These are phyloP conservation scores for Bombus picipes DNA, from an alignment of 1,140 invertebrate species.

Conservation along the genomic window DNA sequence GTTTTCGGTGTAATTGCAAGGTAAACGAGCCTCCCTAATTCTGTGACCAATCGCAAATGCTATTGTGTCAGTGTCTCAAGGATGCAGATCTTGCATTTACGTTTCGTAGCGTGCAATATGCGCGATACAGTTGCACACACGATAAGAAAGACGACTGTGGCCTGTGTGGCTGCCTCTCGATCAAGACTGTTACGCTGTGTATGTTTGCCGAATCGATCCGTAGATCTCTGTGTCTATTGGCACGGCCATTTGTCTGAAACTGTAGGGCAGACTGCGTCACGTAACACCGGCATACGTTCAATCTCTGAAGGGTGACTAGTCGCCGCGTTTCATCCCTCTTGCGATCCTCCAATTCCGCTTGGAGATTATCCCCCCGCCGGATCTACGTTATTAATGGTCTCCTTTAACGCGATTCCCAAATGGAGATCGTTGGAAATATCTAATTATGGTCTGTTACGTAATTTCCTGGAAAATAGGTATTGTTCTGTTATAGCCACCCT, in stretches of 20 bases:
- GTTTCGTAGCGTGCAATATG: constrained; percentile 2
- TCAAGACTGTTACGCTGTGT: not conserved
- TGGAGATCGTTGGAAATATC: constrained; percentile 52
- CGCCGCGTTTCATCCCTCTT: constrained; percentile 37
- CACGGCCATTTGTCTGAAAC: constrained; percentile 34
- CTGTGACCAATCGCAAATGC: not conserved
- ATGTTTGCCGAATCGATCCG: not conserved
- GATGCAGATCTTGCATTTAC: constrained; percentile 5
- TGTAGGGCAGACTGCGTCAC: not conserved
- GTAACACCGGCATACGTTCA: constrained; percentile 23
- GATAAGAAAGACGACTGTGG: not conserved
- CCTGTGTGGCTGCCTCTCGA: not conserved
- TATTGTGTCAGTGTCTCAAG: not conserved
- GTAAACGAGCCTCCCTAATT: not conserved
- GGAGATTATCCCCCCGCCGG: constrained; percentile 45
- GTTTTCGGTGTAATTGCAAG: not conserved
- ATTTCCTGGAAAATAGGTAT: constrained; percentile 37
- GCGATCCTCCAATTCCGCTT: constrained; percentile 41
- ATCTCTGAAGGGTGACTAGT: constrained; percentile 46
- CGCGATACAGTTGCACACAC: not conserved
- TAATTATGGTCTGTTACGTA: constrained; percentile 43
- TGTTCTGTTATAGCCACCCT: not conserved
- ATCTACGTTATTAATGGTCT: constrained; percentile 53
- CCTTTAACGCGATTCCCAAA: constrained; percentile 38
- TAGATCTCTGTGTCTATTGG: not conserved